Percentiles rank a stretch among this genome's conserved stretches.
phyloP scores from a whole-genome alignment of 1,140 invertebrate species.

The Monochamus saltuarius region DNA sequence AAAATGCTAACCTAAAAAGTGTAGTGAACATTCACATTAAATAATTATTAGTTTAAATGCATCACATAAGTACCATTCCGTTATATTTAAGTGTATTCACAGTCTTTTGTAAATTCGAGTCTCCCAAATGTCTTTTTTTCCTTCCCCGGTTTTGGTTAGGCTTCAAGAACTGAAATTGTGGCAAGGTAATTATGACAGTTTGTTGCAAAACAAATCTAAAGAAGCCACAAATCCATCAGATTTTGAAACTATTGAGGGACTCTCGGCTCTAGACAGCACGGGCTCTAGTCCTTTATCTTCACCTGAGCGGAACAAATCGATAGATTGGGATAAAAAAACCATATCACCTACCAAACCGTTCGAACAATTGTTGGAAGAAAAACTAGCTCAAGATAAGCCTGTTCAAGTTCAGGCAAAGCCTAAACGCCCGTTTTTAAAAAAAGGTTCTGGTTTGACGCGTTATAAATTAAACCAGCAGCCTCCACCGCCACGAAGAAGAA shows the following conservation, averaged over 20 bases:
- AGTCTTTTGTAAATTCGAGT: too few relatives aligned
- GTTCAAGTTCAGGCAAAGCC: conserved; percentile 26
- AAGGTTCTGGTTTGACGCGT: conserved; percentile 42
- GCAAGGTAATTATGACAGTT: conserved; percentile 31
- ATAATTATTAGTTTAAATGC: too few relatives aligned
- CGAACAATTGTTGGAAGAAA: conserved; percentile 34
- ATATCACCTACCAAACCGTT: conserved; percentile 34
- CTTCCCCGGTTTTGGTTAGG: conserved; percentile 20
- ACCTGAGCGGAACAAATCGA: conserved; percentile 2
- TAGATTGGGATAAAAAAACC: conserved; percentile 30
- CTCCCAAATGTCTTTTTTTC: conserved; percentile 21
- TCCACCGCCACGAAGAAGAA: conserved; percentile 22
- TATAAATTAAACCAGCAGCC: conserved; percentile 38
- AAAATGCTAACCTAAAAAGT: too few relatives aligned
- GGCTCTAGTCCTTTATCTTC: not conserved
- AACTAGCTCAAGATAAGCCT: conserved; percentile 27
- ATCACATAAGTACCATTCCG: too few relatives aligned
- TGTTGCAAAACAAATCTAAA: conserved; percentile 17
- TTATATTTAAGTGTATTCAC: too few relatives aligned
- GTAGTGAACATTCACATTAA: too few relatives aligned
- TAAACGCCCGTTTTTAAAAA: conserved; percentile 44
- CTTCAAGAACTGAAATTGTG: conserved; percentile 33
- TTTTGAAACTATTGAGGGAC: conserved; percentile 24
- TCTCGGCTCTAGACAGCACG: conserved; percentile 18
- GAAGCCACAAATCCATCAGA: conserved; percentile 10